phyloP scores from a whole-genome alignment of 1,140 invertebrate species.

The Drosophila seguyi region DNA sequence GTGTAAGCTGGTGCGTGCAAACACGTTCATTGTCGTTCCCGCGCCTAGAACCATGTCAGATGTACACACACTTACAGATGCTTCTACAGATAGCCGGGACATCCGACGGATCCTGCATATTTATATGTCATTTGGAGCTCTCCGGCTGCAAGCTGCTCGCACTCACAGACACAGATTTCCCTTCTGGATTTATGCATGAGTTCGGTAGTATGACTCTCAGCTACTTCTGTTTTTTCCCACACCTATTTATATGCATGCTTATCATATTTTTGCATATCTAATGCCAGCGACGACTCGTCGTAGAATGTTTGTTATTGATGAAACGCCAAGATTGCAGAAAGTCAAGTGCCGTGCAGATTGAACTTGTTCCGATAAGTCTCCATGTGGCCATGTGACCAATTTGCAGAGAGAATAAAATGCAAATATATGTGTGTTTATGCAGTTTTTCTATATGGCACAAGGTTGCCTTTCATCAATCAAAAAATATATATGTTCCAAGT shows the following conservation, averaged over 20 bases:
- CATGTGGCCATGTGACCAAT: constrained; percentile 25
- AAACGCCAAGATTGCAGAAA: constrained; percentile 56
- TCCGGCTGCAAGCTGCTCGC: constrained; percentile 35
- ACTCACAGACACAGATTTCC: constrained; percentile 24
- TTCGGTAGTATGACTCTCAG: constrained; percentile 10
- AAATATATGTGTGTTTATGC: constrained; percentile 12
- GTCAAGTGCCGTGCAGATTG: constrained; percentile 20
- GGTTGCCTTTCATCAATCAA: constrained; percentile 17
- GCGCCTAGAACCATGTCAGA: constrained; percentile 28
- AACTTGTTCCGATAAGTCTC: constrained; percentile 16
- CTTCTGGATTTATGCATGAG: constrained; percentile 65
- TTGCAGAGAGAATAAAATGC: constrained; percentile 12
- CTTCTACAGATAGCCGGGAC: constrained; percentile 51
- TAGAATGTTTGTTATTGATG: constrained; percentile 36
- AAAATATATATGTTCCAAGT: neutral
- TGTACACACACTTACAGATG: constrained; percentile 19
- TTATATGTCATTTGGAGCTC: constrained; percentile 55
- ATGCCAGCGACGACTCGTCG: constrained; percentile 24
- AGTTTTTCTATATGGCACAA: neutral
- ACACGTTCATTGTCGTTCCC: constrained; percentile 50
- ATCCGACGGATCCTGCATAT: constrained; percentile 59
- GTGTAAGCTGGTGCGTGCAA: constrained; percentile 58
- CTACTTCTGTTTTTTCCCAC: constrained; percentile 24
- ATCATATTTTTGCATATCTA: constrained; percentile 75
- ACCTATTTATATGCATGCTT: constrained; percentile 61